A percentile compares a stretch with the other conserved stretches of the same genome.
Conservation (phyloP, 1,140 invertebrate genomes). For the Papilio xuthus region DNA sequence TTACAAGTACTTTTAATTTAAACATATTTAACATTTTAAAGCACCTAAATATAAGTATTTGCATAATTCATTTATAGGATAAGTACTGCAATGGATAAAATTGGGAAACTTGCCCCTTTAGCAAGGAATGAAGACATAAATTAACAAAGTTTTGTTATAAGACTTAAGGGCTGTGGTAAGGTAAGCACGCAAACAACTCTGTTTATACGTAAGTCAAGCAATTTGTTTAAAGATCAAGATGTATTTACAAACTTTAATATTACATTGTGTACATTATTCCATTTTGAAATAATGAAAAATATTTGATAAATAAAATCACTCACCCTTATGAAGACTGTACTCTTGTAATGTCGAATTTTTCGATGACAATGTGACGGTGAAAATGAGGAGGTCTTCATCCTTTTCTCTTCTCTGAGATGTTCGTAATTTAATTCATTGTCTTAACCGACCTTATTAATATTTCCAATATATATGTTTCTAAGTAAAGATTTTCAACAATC, state of each 20-base stretch:
- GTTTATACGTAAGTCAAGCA: constrained; percentile 5
- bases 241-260: neutral
- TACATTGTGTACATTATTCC: too few relatives aligned
- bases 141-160: constrained; percentile 55
- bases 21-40: neutral
- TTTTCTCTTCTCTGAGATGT: too few relatives aligned
- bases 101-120: constrained; percentile 32
- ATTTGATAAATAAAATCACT: too few relatives aligned
- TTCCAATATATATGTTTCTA: too few relatives aligned
- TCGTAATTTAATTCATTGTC: too few relatives aligned
- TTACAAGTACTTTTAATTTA: neutral
- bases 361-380: too few relatives aligned
- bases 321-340: too few relatives aligned
- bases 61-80: neutral
- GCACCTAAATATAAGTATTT: neutral
- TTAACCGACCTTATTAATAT: too few relatives aligned
- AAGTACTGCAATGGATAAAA: neutral
- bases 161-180: constrained; percentile 10
- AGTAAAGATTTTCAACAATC: too few relatives aligned
- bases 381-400: too few relatives aligned
- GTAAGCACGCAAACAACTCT: constrained; percentile 16
- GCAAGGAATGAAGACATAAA: constrained; percentile 50
- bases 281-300: too few relatives aligned
- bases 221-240: neutral
- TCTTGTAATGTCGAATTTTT: too few relatives aligned